Evolutionary conservation across 2,113 vertebrate species (phyloP).

Genomic region (Talpa occidentalis): DNA sequence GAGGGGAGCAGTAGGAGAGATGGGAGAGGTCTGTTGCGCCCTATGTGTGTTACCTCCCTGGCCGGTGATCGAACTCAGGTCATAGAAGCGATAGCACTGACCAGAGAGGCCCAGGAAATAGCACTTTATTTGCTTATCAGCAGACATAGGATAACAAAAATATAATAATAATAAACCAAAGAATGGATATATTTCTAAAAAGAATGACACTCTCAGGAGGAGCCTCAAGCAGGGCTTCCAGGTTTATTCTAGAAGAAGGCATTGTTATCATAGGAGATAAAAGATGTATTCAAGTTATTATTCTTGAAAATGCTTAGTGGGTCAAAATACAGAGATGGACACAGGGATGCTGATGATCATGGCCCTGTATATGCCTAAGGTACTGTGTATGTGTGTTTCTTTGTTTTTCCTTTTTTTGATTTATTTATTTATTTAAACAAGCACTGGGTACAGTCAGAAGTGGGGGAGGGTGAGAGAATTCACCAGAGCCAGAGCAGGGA

Average conservation of each 20-base stretch:
- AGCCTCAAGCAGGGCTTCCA: background rate
- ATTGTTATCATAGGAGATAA: background rate
- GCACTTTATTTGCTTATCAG: background rate
- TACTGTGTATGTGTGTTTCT: background rate
- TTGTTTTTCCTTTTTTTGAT: too few relatives aligned
- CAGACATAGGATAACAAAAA: background rate
- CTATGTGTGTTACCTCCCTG: too few relatives aligned
- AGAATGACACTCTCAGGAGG: background rate
- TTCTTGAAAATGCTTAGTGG: background rate
- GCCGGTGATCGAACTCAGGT: too few relatives aligned
- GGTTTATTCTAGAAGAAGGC: background rate
- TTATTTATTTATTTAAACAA: too few relatives aligned
- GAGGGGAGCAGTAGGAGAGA: too few relatives aligned
- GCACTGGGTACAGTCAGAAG: too few relatives aligned
- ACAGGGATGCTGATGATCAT: background rate
- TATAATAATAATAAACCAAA: background rate
- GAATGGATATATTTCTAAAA: background rate
- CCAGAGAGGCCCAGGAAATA: too few relatives aligned
- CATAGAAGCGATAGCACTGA: too few relatives aligned
- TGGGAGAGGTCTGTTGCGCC: too few relatives aligned
- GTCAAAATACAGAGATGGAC: background rate
- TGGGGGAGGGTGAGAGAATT: too few relatives aligned
- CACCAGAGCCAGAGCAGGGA: too few relatives aligned
- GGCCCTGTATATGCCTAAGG: background rate
- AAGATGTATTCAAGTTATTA: background rate